Evolutionary conservation across 2,888 invertebrate genomes (phyloP).

Genomic region (Drosophila paramelanica): DNA sequence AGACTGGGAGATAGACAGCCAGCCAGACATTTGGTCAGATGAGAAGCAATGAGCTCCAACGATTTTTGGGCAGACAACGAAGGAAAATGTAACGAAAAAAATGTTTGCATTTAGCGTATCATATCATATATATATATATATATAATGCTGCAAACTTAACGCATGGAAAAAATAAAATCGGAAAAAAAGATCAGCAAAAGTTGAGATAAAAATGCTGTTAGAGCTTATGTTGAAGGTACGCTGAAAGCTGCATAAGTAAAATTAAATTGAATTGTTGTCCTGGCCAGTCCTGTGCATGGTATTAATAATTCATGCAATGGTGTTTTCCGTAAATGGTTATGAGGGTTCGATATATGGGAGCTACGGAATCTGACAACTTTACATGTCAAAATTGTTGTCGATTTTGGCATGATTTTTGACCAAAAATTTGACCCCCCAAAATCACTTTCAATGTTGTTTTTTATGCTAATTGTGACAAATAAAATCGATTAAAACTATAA

Average conservation of each 20-base stretch:
- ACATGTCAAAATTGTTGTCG: too few species aligned
- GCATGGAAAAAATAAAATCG: slow-evolving; percentile 18
- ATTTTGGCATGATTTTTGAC: too few species aligned
- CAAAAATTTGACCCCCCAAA: too few species aligned
- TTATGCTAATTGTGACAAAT: too few species aligned
- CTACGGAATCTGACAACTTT: too few species aligned
- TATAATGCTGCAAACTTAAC: slow-evolving; percentile 14
- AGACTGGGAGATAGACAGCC: slow-evolving; percentile 34
- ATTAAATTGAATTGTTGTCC: slow-evolving; percentile 13
- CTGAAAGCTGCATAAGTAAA: slow-evolving; percentile 4
- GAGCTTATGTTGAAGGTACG: slow-evolving; percentile 4
- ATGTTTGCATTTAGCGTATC: background rate
- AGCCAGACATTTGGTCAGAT: slow-evolving; percentile 28
- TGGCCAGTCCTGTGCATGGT: background rate
- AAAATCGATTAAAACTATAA: too few species aligned
- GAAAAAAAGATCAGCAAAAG: background rate
- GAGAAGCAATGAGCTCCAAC: slow-evolving; percentile 29
- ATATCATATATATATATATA: slow-evolving; percentile 6
- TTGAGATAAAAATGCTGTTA: slow-evolving; percentile 5
- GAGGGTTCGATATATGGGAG: too few species aligned
- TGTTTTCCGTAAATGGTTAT: background rate
- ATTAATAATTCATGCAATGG: slow-evolving; percentile 1
- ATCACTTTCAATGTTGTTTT: too few species aligned
- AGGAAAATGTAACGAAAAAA: slow-evolving; percentile 18
- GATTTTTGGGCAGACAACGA: slow-evolving; percentile 57